Evolutionary conservation across 2,888 invertebrate genomes (phyloP).

Genomic region (Plebejus anna): DNA sequence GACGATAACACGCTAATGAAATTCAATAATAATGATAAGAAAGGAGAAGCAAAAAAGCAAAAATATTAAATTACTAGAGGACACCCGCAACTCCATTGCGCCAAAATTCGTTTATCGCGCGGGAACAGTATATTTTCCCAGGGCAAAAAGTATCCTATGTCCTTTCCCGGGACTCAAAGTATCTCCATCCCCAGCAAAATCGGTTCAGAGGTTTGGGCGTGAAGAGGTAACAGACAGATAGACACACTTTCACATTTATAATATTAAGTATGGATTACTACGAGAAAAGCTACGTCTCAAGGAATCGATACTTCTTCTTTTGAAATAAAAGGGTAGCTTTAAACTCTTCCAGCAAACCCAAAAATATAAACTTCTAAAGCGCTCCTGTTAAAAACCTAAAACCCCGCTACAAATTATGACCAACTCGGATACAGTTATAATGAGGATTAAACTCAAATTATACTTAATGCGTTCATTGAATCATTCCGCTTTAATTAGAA

Average conservation of each 20-base stretch:
- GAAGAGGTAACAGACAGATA: too few relatives aligned
- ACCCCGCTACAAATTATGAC: background rate
- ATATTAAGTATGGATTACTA: background rate
- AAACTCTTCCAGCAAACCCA: background rate
- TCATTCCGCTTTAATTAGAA: slow-evolving; percentile 68
- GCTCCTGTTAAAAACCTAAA: background rate
- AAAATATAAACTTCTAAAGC: background rate
- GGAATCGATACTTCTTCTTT: background rate
- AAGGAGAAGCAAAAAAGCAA: background rate
- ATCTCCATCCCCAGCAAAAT: too few relatives aligned
- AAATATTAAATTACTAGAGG: background rate
- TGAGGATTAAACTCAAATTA: slow-evolving; percentile 61
- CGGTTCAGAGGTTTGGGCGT: too few relatives aligned
- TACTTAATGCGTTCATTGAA: slow-evolving; percentile 55
- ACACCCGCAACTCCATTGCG: too few relatives aligned
- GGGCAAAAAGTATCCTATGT: too few relatives aligned
- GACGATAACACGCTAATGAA: slow-evolving; percentile 4
- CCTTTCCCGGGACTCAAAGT: too few relatives aligned
- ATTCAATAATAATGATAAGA: background rate
- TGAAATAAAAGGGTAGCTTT: background rate
- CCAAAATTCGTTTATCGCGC: too few relatives aligned
- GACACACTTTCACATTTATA: too few relatives aligned
- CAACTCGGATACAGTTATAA: slow-evolving; percentile 15
- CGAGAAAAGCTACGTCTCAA: too few relatives aligned
- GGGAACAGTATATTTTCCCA: too few relatives aligned